Evolutionary conservation across 2,113 vertebrate species (phyloP), one percentile per base, ranked within the genome.

Genomic region (Pteropus alecto): DNA sequence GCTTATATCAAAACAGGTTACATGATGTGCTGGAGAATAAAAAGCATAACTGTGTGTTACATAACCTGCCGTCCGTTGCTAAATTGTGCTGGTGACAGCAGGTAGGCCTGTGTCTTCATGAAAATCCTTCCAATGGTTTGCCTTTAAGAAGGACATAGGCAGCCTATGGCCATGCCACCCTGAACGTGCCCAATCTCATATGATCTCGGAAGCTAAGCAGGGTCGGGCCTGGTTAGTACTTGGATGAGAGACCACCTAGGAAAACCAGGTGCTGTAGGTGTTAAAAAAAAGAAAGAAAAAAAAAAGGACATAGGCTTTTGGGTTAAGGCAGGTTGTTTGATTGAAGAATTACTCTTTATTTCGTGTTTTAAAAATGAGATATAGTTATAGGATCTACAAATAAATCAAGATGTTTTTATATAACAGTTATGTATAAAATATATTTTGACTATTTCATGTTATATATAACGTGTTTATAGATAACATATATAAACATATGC

Each of bases 361-460:
- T 65, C 12, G 33, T 54, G 5, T 19, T 70, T 54, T 16, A 33
- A 38, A 68, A 85, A 63, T 35, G 3, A 83, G 41, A 54, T 8
- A 18, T 26, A 48, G 43, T 35, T 68, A 68, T 16, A 73, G 2
- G 33, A 74, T 77, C 33, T 95, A 77, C 9, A 87, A 93, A 77
- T 63, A 70, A 83, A 58, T 16, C 6, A 33, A 81, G 14, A 46
- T 56, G 5, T 60, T 33, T 51, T 26, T 16, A 41, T 51, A 54
- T 56, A n/a, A 26, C 56, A 48, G 24, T 26, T 56, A 71, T 9
- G 26, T 48, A 46, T 24, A 61, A 38, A 79, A 38, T 24, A 63
- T 65, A 77, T 54, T 74, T 92, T 16, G 51, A 74, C 63, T 46
- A 91, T 70, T 70, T 74, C 68, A 85, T 78, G 63, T 35, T 48